A percentile compares a stretch with the other conserved stretches of the same genome.
Conservation (phyloP, 2,113 vertebrate species). For the Lepisosteus osseus region DNA sequence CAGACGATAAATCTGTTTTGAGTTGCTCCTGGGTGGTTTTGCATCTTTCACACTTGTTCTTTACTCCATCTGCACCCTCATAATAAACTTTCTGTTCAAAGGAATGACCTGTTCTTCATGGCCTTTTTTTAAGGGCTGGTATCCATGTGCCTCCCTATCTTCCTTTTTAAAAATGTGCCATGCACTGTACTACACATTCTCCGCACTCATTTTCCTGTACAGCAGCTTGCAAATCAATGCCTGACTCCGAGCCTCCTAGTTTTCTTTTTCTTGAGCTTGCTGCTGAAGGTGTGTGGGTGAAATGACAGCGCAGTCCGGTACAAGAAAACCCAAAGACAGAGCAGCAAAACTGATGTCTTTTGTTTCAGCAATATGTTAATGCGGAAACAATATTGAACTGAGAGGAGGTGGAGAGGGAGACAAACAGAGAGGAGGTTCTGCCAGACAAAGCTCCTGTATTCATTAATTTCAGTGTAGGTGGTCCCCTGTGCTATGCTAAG, state of each 20-base stretch:
- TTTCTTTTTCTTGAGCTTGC: neutral
- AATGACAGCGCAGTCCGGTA: neutral
- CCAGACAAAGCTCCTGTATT: neutral
- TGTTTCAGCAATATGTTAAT: conserved; percentile 5
- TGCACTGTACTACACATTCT: too few species aligned
- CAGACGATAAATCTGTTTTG: too few species aligned
- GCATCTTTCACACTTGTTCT: too few species aligned
- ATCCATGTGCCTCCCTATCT: too few species aligned
- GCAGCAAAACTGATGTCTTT: neutral
- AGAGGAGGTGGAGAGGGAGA: too few species aligned
- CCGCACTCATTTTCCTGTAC: too few species aligned
- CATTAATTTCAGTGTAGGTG: neutral
- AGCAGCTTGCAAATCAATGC: neutral
- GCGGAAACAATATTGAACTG: neutral
- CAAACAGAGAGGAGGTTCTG: neutral
- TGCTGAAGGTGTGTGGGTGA: neutral
- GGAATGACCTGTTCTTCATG: too few species aligned
- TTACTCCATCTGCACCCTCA: too few species aligned
- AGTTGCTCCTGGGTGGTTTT: too few species aligned
- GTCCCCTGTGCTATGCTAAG: neutral
- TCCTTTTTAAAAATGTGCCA: too few species aligned
- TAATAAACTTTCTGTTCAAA: too few species aligned
- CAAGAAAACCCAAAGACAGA: neutral
- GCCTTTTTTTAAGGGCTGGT: too few species aligned
- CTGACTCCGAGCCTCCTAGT: neutral